These are phyloP conservation scores for Pterocles gutturalis DNA, from an alignment of 2,113 vertebrate genomes.

Conservation along the genomic window DNA sequence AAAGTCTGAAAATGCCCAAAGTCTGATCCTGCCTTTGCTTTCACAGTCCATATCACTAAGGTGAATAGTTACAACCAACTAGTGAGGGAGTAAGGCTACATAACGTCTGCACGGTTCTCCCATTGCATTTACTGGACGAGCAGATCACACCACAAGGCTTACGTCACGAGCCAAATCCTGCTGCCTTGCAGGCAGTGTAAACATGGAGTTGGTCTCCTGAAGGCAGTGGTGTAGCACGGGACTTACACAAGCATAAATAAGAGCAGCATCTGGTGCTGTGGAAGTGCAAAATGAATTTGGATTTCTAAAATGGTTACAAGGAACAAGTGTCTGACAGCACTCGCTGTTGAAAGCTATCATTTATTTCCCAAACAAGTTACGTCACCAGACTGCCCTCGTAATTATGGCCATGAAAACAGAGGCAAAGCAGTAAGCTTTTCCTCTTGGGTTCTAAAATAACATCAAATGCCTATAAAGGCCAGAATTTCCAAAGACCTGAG, in stretches of 20 bases:
- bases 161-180: fast-evolving
- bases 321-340: conserved; percentile 6
- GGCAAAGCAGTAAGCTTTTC: conserved; percentile 53
- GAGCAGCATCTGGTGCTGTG: conserved; percentile 3
- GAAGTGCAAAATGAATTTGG: not conserved
- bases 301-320: conserved; percentile 53
- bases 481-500: conserved; percentile 46
- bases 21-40: not conserved
- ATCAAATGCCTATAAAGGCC: conserved; percentile 16
- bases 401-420: conserved; percentile 52
- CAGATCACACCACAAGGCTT: not conserved
- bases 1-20: not conserved
- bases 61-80: not conserved
- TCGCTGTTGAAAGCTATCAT: conserved; percentile 45
- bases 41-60: not conserved
- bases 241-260: not conserved
- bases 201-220: not conserved
- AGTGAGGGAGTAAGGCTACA: not conserved
- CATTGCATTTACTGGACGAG: not conserved
- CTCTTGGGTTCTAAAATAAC: conserved; percentile 56
- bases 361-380: conserved; percentile 53
- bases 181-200: not conserved
- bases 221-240: not conserved
- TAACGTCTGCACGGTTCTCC: fast-evolving
- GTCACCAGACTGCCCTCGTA: conserved; percentile 52